These are phyloP conservation scores for Microctonus brassicae DNA, from an alignment of 2,888 invertebrate species.

Conservation along the genomic window DNA sequence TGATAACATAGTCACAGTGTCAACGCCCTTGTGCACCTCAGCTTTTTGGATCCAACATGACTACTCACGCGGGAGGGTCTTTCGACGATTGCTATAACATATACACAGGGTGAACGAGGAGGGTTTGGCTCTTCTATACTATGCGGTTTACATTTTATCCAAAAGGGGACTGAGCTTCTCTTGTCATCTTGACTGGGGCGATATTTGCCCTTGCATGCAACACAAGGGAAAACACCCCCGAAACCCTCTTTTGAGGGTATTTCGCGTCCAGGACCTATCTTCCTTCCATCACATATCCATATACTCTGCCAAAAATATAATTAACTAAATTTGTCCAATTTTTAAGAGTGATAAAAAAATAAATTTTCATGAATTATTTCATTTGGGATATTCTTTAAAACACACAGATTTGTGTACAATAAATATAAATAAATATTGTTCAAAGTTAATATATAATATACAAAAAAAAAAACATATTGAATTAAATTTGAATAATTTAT, in stretches of 20 bases:
- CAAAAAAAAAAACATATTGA: no score
- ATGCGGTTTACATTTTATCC: conserved; percentile 60
- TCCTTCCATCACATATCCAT: neutral
- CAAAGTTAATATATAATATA: no score
- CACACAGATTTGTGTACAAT: no score
- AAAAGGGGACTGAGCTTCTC: conserved; percentile 48
- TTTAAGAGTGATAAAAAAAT: no score
- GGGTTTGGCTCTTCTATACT: conserved; percentile 15
- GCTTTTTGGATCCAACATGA: conserved; percentile 34
- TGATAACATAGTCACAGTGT: conserved; percentile 59
- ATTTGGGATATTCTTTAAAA: no score
- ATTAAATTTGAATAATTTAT: no score
- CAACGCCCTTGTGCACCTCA: conserved; percentile 59
- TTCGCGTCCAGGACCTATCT: neutral
- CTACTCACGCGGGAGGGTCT: conserved; percentile 3
- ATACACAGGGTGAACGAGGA: neutral
- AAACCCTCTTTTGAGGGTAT: neutral
- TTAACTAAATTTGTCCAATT: no score
- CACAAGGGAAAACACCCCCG: conserved; percentile 12
- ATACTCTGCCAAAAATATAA: no score
- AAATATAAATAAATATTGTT: no score
- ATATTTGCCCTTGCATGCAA: neutral
- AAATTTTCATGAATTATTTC: no score
- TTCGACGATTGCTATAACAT: conserved; percentile 8
- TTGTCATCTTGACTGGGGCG: conserved; percentile 43